Base-by-base conservation (phyloP, 2,797 vertebrate species). In the Intellagama lesueurii region DNA sequence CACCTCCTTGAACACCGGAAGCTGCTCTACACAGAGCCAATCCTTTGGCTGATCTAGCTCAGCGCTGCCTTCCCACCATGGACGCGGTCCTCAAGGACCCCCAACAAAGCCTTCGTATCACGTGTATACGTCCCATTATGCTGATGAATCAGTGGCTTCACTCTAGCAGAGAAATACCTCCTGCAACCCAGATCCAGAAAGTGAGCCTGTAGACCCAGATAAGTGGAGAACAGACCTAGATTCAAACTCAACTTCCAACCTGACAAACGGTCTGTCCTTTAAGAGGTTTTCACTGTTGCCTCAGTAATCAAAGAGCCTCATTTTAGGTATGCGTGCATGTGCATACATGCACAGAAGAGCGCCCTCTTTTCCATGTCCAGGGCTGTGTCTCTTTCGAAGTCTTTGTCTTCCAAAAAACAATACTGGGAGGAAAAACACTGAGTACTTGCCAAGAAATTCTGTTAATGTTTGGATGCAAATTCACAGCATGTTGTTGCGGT, bases 401-500 rank as follows among this genome's bases (percentile, higher is more conserved):
- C 32, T 78, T 77, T n/a, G 32, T 79, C 78, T 89, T 76, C 64
- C 72, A 83, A 44, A 60, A 83, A 64, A 80, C 14, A 83, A 47
- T 26, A 17, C 49, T 44, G 76, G 77, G 76, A 52, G 16, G 69
- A 73, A 69, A 69, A 56, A 64, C 47, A 64, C 7, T 0, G 83
- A 35, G 82, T 17, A 0, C 68, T 70, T 32, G 83, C 88, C 83
- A 89, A 80, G 52, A 73, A 85, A 69, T 8, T 9, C 49, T 22
- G 5, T 32, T 73, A 73, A 85, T 80, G 52, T 64, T 73, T 85
- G 76, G 82, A 78, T 72, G 28, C 47, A 17, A 79, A 89, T 85
- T 80, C 82, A 60, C 66, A 73, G 83, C 88, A 28, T 73, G 83
- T 64, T 83, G 30, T 69, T 79, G n/a, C 56, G 16, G 81, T 81